Base-by-base conservation (phyloP, 2,888 invertebrate species). In the Ormyrus nitidulus region DNA sequence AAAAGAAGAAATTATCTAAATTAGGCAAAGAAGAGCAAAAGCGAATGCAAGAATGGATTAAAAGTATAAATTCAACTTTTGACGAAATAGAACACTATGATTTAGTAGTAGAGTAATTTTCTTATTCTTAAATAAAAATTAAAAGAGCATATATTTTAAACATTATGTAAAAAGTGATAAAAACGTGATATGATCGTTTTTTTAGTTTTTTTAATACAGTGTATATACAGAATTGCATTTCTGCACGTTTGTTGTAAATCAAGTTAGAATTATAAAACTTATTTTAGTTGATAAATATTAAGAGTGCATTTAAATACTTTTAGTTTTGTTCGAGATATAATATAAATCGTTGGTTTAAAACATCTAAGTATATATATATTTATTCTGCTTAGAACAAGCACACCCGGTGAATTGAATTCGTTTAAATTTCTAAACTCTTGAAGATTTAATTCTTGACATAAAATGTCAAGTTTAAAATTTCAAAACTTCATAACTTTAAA, bases 21-120 rank as follows among this genome's bases (percentile, higher is more conserved):
- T 66, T 11, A 64, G 77, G 11, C 85, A 86, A 84, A 58, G 81
- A 84, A 8, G 83, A 85, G n/a, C 62, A 85, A 8, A 82, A 86
- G 72, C 77, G 84, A 78, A 66, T 88, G 19, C 78, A 84, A 6
- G 79, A 86, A 54, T 88, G 89, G 89, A 84, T 87, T 2, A 78
- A 89, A 59, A 83, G 79, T 73, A 82, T 87, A 8, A 89, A 89
- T 70, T 73, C 84, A 77, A 86, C 88, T 9, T 89, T 89, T 71
- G 84, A 85, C 11, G 89, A 89, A 82, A 86, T 89, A 61, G 89
- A 89, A 49, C 80, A 88, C 11, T 86, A 84, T 61, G 87, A 88
- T 77, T 84, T 89, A 19, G 69, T 88, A 1, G 86, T 89, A 2
- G 89, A 89, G 77, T 88, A 83, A 84, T 68, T 62, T 69, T 72